Conservation (phyloP, 2,797 vertebrate genomes). For the Myotis planiceps region DNA sequence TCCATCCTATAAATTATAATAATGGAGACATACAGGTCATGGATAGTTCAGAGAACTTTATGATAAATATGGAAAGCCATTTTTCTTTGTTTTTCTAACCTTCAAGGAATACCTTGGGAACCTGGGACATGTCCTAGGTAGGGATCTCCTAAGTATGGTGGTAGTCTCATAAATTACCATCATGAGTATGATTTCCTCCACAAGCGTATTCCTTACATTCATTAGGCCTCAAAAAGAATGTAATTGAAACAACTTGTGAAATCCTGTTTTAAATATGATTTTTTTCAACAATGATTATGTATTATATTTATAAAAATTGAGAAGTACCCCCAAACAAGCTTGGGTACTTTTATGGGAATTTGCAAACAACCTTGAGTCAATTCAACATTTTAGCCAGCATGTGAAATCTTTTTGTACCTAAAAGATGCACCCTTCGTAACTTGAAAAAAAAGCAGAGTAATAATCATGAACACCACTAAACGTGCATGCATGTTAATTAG, state of each 20-base stretch:
- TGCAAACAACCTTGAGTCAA: not conserved
- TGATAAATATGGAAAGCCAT: not conserved
- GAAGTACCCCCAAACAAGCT: not conserved
- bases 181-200: not conserved
- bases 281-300: not conserved
- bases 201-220: rapidly evolving
- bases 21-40: not conserved
- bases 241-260: not conserved
- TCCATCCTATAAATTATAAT: not conserved
- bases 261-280: not conserved
- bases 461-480: not conserved
- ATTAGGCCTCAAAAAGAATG: not conserved
- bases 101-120: not conserved
- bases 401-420: not conserved
- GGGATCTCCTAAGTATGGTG: not conserved
- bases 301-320: not conserved
- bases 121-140: too few relatives aligned
- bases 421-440: not conserved
- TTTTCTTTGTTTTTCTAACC: not conserved
- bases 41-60: not conserved
- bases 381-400: not conserved
- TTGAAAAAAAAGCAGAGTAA: not conserved
- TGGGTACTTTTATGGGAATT: not conserved
- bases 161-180: not conserved
- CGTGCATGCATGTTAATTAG: not conserved